Evolutionary conservation across 2,888 invertebrate species (phyloP), one percentile per base, ranked within the genome.

Genomic region (Agonopterix heracliana): DNA sequence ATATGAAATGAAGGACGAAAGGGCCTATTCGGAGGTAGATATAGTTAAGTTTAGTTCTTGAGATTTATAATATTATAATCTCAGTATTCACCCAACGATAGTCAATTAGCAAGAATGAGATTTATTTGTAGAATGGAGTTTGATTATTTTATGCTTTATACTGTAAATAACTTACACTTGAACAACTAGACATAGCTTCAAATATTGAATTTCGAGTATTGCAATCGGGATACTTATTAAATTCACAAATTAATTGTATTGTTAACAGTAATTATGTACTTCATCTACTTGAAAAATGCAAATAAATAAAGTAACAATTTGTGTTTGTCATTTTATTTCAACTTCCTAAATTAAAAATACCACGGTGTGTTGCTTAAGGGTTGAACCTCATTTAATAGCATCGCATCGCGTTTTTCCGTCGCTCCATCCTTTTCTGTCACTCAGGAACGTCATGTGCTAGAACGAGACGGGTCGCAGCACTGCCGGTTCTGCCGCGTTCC

Each of bases 61-160:
- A 70, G 84, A 75, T 68, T 66, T 54, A 48, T 56, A 60, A 65
- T 55, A 59, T 52, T 26, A 51, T 57, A 57, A 76, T 80, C 83
- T 80, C 86, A 79, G 81, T 78, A 74, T 81, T 81, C 85, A 87
- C 87, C 87, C 87, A 88, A 88, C 87, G 87, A 88, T 88, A 88
- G 87, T 88, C 87, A 88, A 85, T 87, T 88, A 88, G 85, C 68
- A 72, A 78, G 78, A 80, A 78, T 77, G 83, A 86, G 81, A 81
- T 82, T 82, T 81, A 78, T 81, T 80, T 81, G 70, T 83, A 85
- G 75, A 69, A 68, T 64, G 72, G 66, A 75, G 68, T 72, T 76
- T 71, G 68, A 72, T 71, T 64, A 70, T 71, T 66, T 74, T 70
- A 73, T 70, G 67, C 63, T 34, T 40, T 64, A 71, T 70, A 68